Evolutionary conservation across 2,797 vertebrate genomes (phyloP).

Genomic region (Melanotaenia maccullochi): DNA sequence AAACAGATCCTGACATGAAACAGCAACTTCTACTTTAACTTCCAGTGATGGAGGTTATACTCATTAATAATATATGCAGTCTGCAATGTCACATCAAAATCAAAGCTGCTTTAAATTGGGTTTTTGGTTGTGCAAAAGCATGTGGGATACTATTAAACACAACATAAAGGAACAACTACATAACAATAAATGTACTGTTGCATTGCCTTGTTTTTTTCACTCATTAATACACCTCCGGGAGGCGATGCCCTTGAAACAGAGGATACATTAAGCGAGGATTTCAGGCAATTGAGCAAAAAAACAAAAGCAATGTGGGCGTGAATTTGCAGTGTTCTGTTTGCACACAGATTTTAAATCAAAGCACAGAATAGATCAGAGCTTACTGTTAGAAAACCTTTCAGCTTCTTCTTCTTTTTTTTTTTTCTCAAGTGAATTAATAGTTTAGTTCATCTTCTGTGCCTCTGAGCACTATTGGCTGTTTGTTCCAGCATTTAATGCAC

Average conservation of each 20-base stretch:
- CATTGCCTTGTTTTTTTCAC: background rate
- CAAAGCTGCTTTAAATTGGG: background rate
- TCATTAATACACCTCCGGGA: constrained; percentile 1
- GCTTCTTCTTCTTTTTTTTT: constrained; percentile 17
- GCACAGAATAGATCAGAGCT: background rate
- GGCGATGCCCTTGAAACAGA: background rate
- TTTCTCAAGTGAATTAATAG: constrained; percentile 32
- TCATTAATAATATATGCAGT: background rate
- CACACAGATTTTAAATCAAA: constrained; percentile 9
- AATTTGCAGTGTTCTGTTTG: background rate
- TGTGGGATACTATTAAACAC: background rate
- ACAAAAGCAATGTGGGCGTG: background rate
- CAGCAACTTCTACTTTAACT: background rate
- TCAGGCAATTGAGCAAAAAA: background rate
- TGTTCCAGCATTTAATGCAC: constrained; percentile 45
- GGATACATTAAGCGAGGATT: background rate
- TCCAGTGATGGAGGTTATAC: background rate
- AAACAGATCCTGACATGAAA: background rate
- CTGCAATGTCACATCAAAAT: background rate
- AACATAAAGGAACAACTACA: background rate
- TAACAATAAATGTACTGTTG: background rate
- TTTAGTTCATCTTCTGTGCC: constrained; percentile 24
- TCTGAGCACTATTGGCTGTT: constrained; percentile 28
- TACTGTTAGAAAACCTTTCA: constrained; percentile 28
- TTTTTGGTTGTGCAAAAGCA: background rate